phyloP scores from a whole-genome alignment of 2,113 vertebrate genomes.

The Misgurnus anguillicaudatus region DNA sequence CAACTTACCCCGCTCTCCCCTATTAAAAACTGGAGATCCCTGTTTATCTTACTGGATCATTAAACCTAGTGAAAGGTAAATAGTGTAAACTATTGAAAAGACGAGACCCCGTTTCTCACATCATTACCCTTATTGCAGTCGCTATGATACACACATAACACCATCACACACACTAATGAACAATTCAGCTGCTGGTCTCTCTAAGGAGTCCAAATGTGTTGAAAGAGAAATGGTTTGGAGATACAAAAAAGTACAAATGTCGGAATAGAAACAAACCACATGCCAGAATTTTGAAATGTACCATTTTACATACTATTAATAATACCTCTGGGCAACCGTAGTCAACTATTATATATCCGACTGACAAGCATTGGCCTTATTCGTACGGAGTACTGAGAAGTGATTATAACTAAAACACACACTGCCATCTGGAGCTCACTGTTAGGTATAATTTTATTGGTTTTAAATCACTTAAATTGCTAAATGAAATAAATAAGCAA shows the following conservation, averaged over 20 bases:
- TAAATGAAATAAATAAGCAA: not conserved
- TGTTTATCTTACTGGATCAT: not conserved
- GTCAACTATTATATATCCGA: not conserved
- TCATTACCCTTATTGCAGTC: not conserved
- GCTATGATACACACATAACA: not conserved
- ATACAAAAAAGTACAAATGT: not conserved
- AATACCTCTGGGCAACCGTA: not conserved
- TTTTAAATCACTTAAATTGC: not conserved
- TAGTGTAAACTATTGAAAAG: not conserved
- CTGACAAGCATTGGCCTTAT: not conserved
- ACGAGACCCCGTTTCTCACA: not conserved
- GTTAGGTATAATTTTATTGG: not conserved
- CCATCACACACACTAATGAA: constrained; percentile 4
- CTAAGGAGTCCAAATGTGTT: constrained; percentile 7
- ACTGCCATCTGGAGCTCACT: constrained; percentile 33
- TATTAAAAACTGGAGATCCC: not conserved
- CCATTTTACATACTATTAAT: not conserved
- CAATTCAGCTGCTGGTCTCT: not conserved
- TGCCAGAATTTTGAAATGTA: not conserved
- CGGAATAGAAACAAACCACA: not conserved
- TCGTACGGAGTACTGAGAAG: not conserved
- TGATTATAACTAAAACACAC: not conserved
- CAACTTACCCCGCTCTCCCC: no score
- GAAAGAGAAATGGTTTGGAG: constrained; percentile 24
- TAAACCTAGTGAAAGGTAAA: constrained; percentile 20